A percentile compares a stretch with the other conserved stretches of the same genome.
Evolutionary conservation across 1,140 invertebrate genomes (phyloP).

Genomic region (Macrobrachium nipponense): DNA sequence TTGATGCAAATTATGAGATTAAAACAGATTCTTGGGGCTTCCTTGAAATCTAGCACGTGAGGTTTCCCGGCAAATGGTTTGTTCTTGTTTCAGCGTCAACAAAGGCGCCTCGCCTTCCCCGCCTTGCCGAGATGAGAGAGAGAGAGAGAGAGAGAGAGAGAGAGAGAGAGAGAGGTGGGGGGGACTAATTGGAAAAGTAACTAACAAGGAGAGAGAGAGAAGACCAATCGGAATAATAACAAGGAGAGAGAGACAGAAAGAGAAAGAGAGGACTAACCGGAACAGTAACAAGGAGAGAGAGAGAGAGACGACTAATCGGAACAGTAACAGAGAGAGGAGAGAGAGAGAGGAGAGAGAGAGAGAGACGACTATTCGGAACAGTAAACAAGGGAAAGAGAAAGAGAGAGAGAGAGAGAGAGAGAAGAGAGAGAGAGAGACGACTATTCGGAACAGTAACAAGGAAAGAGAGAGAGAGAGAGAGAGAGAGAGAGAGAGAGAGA

Average conservation of each 20-base stretch:
- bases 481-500: not conserved
- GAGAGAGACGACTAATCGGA: not conserved
- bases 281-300: not conserved
- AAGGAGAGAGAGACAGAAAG: no score
- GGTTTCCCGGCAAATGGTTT: no score
- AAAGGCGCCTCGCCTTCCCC: no score
- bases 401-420: slow-evolving; percentile 18
- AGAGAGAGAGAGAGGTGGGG: no score
- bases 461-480: slow-evolving; percentile 33
- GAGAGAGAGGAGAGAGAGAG: slow-evolving; percentile 19
- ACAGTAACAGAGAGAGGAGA: slow-evolving; percentile 4
- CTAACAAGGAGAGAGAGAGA: not conserved
- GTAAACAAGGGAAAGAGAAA: not conserved
- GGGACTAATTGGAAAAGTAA: no score
- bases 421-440: slow-evolving; percentile 12
- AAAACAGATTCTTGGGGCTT: no score
- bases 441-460: not conserved
- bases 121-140: no score
- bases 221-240: not conserved
- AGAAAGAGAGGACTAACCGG: no score
- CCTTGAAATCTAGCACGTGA: no score
- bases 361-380: not conserved
- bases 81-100: no score
- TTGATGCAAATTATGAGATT: no score
- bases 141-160: no score